phyloP scores from a whole-genome alignment of 2,797 vertebrate species.

The Syndactyla subalaris region DNA sequence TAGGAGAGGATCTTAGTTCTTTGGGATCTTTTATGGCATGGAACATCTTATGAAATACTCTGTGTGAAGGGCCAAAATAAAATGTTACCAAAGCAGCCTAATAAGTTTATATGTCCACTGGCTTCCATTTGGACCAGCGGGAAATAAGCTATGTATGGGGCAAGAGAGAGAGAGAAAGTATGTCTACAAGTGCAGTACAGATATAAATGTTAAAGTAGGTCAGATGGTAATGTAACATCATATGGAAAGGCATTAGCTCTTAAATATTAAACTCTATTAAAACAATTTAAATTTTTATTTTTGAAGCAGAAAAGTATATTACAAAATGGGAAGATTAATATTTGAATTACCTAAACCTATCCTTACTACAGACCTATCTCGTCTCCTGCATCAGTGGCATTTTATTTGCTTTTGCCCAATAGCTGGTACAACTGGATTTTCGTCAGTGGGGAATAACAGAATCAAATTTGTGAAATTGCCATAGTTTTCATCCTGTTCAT shows the following conservation, averaged over 20 bases:
- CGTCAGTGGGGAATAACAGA: not conserved
- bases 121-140: not conserved
- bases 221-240: not conserved
- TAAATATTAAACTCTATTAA: not conserved
- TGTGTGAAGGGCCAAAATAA: not conserved
- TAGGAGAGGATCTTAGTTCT: constrained; percentile 7
- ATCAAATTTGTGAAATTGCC: not conserved
- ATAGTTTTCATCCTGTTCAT: not conserved
- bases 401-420: not conserved
- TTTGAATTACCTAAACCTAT: not conserved
- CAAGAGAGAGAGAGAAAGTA: not conserved
- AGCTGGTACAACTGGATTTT: not conserved
- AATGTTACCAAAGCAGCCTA: not conserved
- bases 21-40: not conserved
- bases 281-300: not conserved
- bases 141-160: not conserved
- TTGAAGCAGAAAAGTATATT: not conserved
- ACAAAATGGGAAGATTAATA: not conserved
- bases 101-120: not conserved
- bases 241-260: not conserved
- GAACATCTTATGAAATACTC: not conserved
- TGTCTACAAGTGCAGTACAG: not conserved
- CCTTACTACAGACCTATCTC: not conserved
- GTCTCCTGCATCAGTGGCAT: not conserved
- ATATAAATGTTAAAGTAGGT: constrained; percentile 22